phyloP scores from a whole-genome alignment of 2,797 vertebrate species.

The Pseudomugil gertrudae region DNA sequence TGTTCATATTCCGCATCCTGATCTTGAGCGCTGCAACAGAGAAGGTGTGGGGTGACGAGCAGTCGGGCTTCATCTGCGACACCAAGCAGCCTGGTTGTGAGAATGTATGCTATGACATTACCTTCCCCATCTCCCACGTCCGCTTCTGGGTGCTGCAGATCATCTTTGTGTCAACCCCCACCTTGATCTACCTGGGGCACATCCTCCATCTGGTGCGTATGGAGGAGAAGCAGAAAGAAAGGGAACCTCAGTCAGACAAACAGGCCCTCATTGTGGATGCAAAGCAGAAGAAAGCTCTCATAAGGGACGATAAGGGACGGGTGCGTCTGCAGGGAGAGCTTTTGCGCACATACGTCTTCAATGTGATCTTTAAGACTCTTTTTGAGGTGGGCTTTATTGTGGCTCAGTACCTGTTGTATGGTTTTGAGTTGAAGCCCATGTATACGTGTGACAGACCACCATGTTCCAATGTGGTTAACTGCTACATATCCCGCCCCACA shows the following conservation, averaged over 20 bases:
- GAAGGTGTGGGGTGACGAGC: conserved; percentile 90
- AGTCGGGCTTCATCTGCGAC: conserved; percentile 88
- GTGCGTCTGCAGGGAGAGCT: conserved; percentile 85
- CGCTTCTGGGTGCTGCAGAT: conserved; percentile 93
- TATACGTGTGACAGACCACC: conserved; percentile 86
- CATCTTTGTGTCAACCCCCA: conserved; percentile 90
- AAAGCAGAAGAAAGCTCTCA: conserved; percentile 62
- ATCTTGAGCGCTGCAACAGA: conserved; percentile 86
- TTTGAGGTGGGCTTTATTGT: conserved; percentile 90
- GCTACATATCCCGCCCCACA: conserved; percentile 89
- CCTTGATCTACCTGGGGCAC: conserved; percentile 89
- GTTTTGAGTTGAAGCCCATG: conserved; percentile 88
- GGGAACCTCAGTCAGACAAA: conserved; percentile 50
- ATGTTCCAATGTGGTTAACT: conserved; percentile 88
- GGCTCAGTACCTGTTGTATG: conserved; percentile 87
- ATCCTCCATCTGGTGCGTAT: conserved; percentile 87
- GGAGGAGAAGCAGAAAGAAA: conserved; percentile 81
- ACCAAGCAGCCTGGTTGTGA: conserved; percentile 91
- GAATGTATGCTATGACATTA: conserved; percentile 90
- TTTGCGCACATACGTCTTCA: conserved; percentile 87
- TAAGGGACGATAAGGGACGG: conserved; percentile 71
- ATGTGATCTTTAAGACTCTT: conserved; percentile 87
- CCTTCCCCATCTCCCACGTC: conserved; percentile 91
- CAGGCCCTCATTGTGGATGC: conserved; percentile 51
- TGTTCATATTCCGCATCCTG: conserved; percentile 90